phyloP scores from a whole-genome alignment of 2,888 invertebrate genomes.

The Drosophila gaucha region DNA sequence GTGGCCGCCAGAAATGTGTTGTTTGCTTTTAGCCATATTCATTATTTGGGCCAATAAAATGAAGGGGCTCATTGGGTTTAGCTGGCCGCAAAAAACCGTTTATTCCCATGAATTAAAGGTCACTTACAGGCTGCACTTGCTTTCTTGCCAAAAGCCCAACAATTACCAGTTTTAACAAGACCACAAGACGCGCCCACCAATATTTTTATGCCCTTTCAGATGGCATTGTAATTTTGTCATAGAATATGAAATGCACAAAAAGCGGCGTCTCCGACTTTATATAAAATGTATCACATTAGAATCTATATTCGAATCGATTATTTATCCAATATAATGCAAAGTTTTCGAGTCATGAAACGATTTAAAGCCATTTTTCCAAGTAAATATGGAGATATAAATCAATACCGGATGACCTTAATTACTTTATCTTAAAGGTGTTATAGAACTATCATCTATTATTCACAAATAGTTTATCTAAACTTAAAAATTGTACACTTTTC shows the following conservation, averaged over 20 bases:
- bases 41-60: conserved; percentile 68
- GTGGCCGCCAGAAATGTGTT: conserved; percentile 36
- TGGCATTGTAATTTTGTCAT: neutral
- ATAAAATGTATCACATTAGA: neutral
- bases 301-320: neutral
- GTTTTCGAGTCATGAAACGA: neutral
- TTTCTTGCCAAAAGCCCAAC: neutral
- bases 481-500: too few relatives aligned
- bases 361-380: too few relatives aligned
- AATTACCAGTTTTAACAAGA: neutral
- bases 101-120: conserved; percentile 49
- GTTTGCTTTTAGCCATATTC: conserved; percentile 42
- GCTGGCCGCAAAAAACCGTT: conserved; percentile 27
- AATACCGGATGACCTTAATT: too few relatives aligned
- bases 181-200: conserved; percentile 16
- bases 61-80: conserved; percentile 45
- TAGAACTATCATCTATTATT: too few relatives aligned
- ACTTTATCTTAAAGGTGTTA: too few relatives aligned
- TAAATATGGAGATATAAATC: too few relatives aligned
- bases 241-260: neutral
- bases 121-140: conserved; percentile 11
- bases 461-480: too few relatives aligned
- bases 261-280: neutral
- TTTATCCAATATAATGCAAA: too few relatives aligned
- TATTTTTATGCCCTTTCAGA: neutral